Base-by-base conservation (phyloP, 2,113 vertebrate species). In the Amazona vittata region DNA sequence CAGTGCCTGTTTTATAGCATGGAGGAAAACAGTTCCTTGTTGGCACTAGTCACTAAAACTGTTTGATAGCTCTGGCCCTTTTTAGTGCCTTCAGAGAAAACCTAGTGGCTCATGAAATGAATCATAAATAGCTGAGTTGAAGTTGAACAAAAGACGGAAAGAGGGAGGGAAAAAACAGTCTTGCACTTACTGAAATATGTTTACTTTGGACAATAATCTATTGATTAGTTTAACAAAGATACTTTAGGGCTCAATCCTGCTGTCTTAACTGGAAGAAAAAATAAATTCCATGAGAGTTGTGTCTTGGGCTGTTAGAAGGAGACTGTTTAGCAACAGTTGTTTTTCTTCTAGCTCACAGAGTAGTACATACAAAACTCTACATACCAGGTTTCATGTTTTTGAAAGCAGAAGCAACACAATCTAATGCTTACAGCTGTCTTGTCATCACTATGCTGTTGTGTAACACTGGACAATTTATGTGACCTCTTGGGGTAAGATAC, bases 51-150 rank as follows among this genome's bases (percentile, higher is more conserved):
- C 92, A 94, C 95, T 97, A 97, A 98, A 98, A 96, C 96, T 88
- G 91, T 96, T 96, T 92, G 87, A 97, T 95, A 97, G 91, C 92
- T 83, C 83, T 93, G 67, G 29, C 62, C 62, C 68, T 90, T 97
- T 97, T 98, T 97, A 98, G 97, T 97, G 93, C 94, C 91, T 95
- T 97, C 93, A 78, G 93, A 96, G 83, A 98, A 98, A 98, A 95
- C 88, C 91, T 93, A 96, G 81, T 90, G 93, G 96, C 95, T 97
- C 96, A 96, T 96, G 95, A 96, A 97, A 97, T 94, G 94, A 97
- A 97, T 97, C 97, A 97, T 98, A 98, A 98, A 98, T 96, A 98
- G 96, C 53, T 96, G 93, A 94, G 94, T 70, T 93, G 86, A 97
- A 97, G 94, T 60, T 46, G 85, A 92, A 86, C 86, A 94, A 96